Evolutionary conservation across 2,797 vertebrate species (phyloP).

Genomic region (Oreochromis mossambicus): DNA sequence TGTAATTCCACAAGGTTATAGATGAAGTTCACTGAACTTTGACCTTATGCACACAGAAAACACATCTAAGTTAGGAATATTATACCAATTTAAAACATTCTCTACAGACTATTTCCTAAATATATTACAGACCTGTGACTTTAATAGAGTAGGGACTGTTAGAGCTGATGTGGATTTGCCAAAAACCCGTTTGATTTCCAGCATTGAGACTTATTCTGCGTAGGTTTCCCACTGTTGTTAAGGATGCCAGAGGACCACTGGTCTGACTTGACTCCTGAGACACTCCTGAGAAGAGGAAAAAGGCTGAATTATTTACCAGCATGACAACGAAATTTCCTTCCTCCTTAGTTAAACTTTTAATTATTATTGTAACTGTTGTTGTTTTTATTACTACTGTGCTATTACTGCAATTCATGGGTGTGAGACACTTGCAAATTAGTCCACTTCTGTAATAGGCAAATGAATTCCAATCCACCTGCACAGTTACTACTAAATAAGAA

Average conservation of each 20-base stretch:
- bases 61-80: background rate
- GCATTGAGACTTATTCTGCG: conserved; percentile 38
- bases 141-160: conserved; percentile 49
- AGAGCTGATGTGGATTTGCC: conserved; percentile 58
- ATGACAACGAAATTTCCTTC: background rate
- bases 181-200: conserved; percentile 50
- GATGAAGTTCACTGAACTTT: conserved; percentile 65
- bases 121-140: conserved; percentile 59
- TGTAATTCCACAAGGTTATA: conserved; percentile 51
- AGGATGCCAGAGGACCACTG: conserved; percentile 53
- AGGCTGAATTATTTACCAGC: background rate
- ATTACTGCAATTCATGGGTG: background rate
- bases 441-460: background rate
- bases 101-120: background rate
- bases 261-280: conserved; percentile 49
- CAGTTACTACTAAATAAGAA: background rate
- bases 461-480: background rate
- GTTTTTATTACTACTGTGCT: background rate
- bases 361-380: background rate
- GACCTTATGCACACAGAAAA: conserved; percentile 40
- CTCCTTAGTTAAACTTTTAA: background rate
- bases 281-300: conserved; percentile 30
- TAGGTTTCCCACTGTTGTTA: conserved; percentile 57
- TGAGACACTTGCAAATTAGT: accelerated
- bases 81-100: background rate